Conservation (phyloP, 23 tunicate species). For the Halocynthia roretzi region DNA sequence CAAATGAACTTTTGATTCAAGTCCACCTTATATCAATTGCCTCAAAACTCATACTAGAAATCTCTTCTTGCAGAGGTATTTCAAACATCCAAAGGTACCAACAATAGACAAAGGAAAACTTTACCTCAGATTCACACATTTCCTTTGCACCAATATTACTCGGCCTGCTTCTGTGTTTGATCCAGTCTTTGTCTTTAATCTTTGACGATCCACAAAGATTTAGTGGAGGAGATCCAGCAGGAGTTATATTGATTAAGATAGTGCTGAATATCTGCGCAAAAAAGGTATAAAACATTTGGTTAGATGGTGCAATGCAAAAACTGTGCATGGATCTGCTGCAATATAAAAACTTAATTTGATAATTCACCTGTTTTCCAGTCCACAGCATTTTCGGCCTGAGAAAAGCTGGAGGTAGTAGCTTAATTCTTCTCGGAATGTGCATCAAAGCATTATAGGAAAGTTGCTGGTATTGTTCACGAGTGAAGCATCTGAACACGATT, state of each 20-base stretch:
- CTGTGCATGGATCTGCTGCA: background rate
- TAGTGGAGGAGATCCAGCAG: conserved; percentile 32
- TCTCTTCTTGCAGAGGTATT: background rate
- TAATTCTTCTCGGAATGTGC: conserved; percentile 45
- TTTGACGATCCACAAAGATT: conserved; percentile 61
- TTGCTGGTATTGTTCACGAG: conserved; percentile 60
- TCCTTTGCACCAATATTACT: conserved; percentile 12
- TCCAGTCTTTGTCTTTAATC: conserved; percentile 60
- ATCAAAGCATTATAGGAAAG: conserved; percentile 53
- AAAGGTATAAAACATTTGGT: background rate
- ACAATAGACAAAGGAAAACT: background rate
- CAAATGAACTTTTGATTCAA: too few species aligned
- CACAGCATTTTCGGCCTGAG: conserved; percentile 78
- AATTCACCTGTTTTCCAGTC: conserved; percentile 96
- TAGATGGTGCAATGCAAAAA: background rate
- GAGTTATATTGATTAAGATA: conserved; percentile 58
- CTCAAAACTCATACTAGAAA: too few species aligned
- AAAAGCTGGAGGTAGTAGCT: conserved; percentile 73
- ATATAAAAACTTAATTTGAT: background rate
- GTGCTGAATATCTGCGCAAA: conserved; percentile 65
- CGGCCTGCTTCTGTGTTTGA: conserved; percentile 1
- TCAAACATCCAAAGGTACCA: background rate
- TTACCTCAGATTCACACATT: conserved; percentile 75
- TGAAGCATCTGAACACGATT: conserved; percentile 37
- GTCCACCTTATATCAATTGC: too few species aligned